A percentile compares a stretch with the other conserved stretches of the same genome.
Conservation (phyloP, 2,888 invertebrate genomes). For the Leucophora obtusa region DNA sequence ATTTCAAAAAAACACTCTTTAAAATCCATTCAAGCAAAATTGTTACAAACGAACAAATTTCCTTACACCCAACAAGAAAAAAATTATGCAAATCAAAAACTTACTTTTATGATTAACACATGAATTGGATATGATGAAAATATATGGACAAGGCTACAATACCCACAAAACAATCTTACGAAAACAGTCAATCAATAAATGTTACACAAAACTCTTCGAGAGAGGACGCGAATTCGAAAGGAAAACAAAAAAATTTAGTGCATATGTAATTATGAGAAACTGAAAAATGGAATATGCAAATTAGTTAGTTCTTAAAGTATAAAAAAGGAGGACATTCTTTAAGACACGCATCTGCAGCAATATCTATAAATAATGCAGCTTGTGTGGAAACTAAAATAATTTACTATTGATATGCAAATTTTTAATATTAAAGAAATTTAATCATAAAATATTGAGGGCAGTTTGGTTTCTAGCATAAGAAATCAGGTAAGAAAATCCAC, state of each 20-base stretch:
- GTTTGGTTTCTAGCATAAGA: conserved; percentile 33
- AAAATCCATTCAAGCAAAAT: conserved; percentile 56
- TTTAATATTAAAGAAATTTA: conserved; percentile 52
- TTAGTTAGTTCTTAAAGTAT: conserved; percentile 40
- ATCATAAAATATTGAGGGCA: conserved; percentile 58
- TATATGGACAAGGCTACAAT: conserved; percentile 62
- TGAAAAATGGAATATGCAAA: conserved; percentile 57
- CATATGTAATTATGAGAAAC: conserved; percentile 63
- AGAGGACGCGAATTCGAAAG: conserved; percentile 1
- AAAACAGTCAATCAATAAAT: conserved; percentile 46
- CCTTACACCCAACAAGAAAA: conserved; percentile 24
- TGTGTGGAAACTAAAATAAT: conserved; percentile 60
- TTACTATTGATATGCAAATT: conserved; percentile 75
- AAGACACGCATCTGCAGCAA: conserved; percentile 48
- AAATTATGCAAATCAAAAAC: conserved; percentile 56
- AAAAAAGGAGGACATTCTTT: conserved; percentile 50
- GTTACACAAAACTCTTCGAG: neutral
- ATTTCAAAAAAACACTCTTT: conserved; percentile 47
- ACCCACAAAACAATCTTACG: neutral
- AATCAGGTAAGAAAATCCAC: conserved; percentile 55
- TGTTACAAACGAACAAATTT: conserved; percentile 41
- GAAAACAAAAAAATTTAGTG: conserved; percentile 42
- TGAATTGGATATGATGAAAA: conserved; percentile 54
- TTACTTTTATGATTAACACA: conserved; percentile 54
- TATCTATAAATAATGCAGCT: conserved; percentile 52